Percentiles rank a stretch among this genome's conserved stretches.
Evolutionary conservation across 1,140 invertebrate species (phyloP).

Genomic region (Lepidurus couesii): DNA sequence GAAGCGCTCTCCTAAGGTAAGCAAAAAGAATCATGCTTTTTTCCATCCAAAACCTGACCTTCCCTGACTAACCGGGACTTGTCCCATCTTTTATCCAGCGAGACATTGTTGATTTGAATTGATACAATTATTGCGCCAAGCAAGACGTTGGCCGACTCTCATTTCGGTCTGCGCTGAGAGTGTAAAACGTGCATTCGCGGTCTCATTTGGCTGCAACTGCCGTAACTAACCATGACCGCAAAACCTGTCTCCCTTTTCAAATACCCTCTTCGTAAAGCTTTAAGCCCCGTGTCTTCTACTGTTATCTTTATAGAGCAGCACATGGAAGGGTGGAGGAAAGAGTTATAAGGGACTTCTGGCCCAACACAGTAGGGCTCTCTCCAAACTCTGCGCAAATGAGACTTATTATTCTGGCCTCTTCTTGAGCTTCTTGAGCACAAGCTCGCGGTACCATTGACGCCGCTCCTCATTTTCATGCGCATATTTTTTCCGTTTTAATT

Average conservation of each 20-base stretch:
- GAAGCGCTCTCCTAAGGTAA: no score
- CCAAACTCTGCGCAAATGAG: slow-evolving; percentile 18
- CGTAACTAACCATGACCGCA: neutral
- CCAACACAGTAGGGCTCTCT: neutral
- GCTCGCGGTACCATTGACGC: slow-evolving; percentile 1
- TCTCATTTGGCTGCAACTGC: slow-evolving; percentile 12
- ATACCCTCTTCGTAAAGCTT: neutral
- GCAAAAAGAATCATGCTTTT: neutral
- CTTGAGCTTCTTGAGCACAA: neutral
- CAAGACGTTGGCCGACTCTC: neutral
- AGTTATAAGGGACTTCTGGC: neutral
- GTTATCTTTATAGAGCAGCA: neutral
- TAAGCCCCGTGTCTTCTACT: neutral
- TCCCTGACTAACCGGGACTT: neutral
- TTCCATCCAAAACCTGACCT: neutral
- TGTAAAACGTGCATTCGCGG: neutral
- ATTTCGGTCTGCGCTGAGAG: neutral
- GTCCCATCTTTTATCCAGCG: neutral
- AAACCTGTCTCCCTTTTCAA: slow-evolving; percentile 1
- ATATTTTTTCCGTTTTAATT: slow-evolving; percentile 6
- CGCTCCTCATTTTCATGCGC: slow-evolving; percentile 9
- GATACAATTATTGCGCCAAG: neutral
- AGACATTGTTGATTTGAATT: slow-evolving; percentile 1
- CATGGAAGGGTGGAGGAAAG: no score
- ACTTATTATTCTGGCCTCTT: neutral